These are phyloP conservation scores for Eustalomyia histrio DNA, from an alignment of 2,888 invertebrate genomes.

Conservation along the genomic window DNA sequence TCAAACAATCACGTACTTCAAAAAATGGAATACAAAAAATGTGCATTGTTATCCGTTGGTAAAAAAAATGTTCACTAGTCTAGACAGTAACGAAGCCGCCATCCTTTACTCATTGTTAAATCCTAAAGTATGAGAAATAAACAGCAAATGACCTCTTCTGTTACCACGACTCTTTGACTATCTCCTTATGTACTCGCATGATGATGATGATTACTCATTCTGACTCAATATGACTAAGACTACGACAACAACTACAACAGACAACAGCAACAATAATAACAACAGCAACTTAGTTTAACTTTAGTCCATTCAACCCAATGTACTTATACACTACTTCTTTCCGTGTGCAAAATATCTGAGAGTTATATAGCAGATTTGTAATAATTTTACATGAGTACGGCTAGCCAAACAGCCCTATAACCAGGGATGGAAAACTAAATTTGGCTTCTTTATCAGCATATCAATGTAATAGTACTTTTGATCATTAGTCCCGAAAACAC, in stretches of 20 bases:
- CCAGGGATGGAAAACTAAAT: too few species aligned
- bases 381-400: conserved; percentile 45
- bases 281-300: conserved; percentile 65
- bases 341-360: conserved; percentile 57
- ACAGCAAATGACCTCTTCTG: conserved; percentile 66
- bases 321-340: conserved; percentile 65
- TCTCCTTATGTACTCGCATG: conserved; percentile 62
- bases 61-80: conserved; percentile 62
- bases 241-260: conserved; percentile 64
- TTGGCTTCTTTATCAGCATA: too few species aligned
- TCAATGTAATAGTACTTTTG: too few species aligned
- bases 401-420: conserved; percentile 15
- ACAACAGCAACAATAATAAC: conserved; percentile 61
- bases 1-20: conserved; percentile 62
- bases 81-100: conserved; percentile 66
- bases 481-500: too few species aligned
- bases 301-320: conserved; percentile 76
- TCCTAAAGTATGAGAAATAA: conserved; percentile 63
- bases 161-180: conserved; percentile 64
- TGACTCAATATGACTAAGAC: conserved; percentile 64
- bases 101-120: conserved; percentile 60
- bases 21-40: conserved; percentile 56
- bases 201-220: conserved; percentile 65
- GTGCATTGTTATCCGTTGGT: conserved; percentile 64
- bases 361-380: conserved; percentile 55